phyloP scores from a whole-genome alignment of 1,140 invertebrate genomes.

The Bombus pascuorum region DNA sequence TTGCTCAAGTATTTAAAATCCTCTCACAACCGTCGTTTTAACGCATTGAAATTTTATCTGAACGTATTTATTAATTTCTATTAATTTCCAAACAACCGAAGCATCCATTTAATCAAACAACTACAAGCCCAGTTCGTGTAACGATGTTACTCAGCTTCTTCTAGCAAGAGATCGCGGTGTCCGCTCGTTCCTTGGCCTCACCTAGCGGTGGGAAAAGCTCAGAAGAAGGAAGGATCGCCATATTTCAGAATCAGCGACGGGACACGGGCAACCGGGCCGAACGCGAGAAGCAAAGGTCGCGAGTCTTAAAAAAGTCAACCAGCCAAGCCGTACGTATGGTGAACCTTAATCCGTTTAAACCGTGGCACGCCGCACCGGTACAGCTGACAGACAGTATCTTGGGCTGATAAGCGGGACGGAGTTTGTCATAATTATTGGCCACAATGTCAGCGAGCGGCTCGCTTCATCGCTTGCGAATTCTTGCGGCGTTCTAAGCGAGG shows the following conservation, averaged over 20 bases:
- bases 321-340: not conserved
- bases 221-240: not conserved
- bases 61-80: too few relatives aligned
- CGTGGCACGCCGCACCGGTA: slow-evolving; percentile 14
- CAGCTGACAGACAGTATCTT: slow-evolving; percentile 45
- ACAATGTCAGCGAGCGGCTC: slow-evolving; percentile 6
- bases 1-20: too few relatives aligned
- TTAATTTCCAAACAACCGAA: not conserved
- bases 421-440: slow-evolving; percentile 55
- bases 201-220: not conserved
- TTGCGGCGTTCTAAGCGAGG: not conserved
- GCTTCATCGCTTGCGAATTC: slow-evolving; percentile 13
- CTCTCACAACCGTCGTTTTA: too few relatives aligned
- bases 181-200: not conserved
- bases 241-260: slow-evolving; percentile 48
- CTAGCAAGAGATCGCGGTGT: not conserved
- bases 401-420: slow-evolving; percentile 45
- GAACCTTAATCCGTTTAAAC: slow-evolving; percentile 49
- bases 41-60: too few relatives aligned
- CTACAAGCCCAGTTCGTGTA: too few relatives aligned
- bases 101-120: not conserved
- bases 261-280: not conserved
- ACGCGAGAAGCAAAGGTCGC: slow-evolving; percentile 42
- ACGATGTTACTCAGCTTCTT: too few relatives aligned
- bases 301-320: not conserved